Evolutionary conservation across 2,113 vertebrate species (phyloP).

Genomic region (Equus quagga): DNA sequence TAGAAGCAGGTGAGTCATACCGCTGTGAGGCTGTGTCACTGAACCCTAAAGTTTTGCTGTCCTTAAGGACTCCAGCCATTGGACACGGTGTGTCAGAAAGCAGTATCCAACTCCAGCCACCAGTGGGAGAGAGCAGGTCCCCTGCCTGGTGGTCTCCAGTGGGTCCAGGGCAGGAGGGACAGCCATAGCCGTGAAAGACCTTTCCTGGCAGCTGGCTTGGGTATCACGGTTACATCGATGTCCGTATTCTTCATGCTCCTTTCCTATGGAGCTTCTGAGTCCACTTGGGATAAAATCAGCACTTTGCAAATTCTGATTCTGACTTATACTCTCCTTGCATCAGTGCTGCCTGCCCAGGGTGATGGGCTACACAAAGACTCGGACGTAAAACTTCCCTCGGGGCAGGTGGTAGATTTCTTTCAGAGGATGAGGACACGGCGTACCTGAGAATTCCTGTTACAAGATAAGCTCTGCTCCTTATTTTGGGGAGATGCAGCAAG

Average conservation of each 20-base stretch:
- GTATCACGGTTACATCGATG: not conserved
- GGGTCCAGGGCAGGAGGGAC: not conserved
- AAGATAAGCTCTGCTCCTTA: slow-evolving; percentile 34
- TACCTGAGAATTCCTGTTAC: slow-evolving; percentile 55
- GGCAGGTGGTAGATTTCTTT: slow-evolving; percentile 53
- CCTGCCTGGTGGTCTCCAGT: not conserved
- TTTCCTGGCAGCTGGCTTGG: not conserved
- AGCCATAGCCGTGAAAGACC: not conserved
- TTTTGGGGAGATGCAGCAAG: slow-evolving; percentile 51
- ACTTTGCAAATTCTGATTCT: not conserved
- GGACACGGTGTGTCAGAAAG: not conserved
- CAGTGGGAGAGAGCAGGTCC: not conserved
- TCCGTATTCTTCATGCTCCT: not conserved
- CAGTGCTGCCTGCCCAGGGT: no score
- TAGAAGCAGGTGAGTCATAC: not conserved
- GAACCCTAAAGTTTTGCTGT: not conserved
- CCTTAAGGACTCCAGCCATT: not conserved
- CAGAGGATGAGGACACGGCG: slow-evolving; percentile 49
- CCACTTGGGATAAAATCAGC: not conserved
- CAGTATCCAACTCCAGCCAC: not conserved
- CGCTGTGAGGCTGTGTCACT: not conserved
- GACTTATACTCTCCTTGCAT: not conserved
- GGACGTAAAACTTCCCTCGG: not conserved
- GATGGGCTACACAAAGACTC: no score
- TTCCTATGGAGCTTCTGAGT: not conserved